These are phyloP conservation scores for Melanotaenia boesemani DNA, from an alignment of 2,797 vertebrate species.

Conservation along the genomic window DNA sequence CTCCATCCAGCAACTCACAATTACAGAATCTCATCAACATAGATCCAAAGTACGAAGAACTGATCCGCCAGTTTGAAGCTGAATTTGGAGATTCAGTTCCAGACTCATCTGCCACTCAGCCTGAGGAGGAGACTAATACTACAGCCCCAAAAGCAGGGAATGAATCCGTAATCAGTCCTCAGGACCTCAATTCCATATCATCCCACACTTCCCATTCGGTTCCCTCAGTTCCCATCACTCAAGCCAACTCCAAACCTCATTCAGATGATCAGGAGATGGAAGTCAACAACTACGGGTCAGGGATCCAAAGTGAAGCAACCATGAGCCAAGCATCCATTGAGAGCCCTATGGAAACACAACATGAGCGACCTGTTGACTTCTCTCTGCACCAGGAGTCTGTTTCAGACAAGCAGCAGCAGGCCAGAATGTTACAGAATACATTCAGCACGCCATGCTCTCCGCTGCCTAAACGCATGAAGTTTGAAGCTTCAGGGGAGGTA, in stretches of 20 bases:
- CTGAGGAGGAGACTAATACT: slow-evolving; percentile 46
- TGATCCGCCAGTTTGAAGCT: slow-evolving; percentile 96
- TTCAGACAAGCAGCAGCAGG: slow-evolving; percentile 67
- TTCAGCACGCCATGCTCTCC: slow-evolving; percentile 83
- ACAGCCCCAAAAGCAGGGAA: slow-evolving; percentile 49
- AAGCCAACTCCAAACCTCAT: slow-evolving; percentile 52
- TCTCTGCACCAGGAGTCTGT: slow-evolving; percentile 50
- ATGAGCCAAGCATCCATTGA: slow-evolving; percentile 45
- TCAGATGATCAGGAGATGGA: slow-evolving; percentile 67
- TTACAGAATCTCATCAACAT: slow-evolving; percentile 81
- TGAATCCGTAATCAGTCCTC: slow-evolving; percentile 62
- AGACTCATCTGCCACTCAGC: slow-evolving; percentile 65
- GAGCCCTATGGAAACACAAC: slow-evolving; percentile 43
- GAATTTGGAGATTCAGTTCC: slow-evolving; percentile 88
- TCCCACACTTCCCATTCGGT: slow-evolving; percentile 53
- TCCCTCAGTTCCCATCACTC: slow-evolving; percentile 42
- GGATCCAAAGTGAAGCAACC: slow-evolving; percentile 56
- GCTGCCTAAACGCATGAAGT: slow-evolving; percentile 94
- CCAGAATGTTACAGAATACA: slow-evolving; percentile 71
- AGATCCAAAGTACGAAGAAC: slow-evolving; percentile 94
- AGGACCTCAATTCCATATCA: slow-evolving; percentile 68
- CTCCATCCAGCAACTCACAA: slow-evolving; percentile 74
- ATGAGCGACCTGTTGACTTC: slow-evolving; percentile 25
- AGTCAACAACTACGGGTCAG: slow-evolving; percentile 54
- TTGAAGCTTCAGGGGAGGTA: slow-evolving; percentile 92